Evolutionary conservation across 2,797 vertebrate species (phyloP).

Genomic region (Parauchenoglanis punctatus): DNA sequence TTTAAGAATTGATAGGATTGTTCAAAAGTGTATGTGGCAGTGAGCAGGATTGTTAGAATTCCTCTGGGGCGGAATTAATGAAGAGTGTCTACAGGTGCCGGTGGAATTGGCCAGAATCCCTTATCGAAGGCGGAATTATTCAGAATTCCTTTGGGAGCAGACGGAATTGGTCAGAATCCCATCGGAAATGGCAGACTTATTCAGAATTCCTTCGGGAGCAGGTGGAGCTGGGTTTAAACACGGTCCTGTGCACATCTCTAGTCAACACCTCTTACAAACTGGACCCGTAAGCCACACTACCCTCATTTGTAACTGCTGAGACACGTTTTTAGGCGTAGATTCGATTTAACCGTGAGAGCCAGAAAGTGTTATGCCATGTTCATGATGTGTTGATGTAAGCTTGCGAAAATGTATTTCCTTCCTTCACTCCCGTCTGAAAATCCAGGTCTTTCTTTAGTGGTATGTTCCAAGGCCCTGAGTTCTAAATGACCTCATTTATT

Average conservation of each 20-base stretch:
- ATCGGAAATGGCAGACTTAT: not conserved
- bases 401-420: not conserved
- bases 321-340: not conserved
- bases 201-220: not conserved
- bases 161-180: not conserved
- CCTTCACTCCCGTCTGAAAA: constrained; percentile 31
- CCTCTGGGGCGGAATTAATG: not conserved
- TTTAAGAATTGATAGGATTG: not conserved
- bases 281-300: not conserved
- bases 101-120: not conserved
- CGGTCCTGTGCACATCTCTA: not conserved
- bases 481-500: constrained; percentile 66
- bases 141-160: not conserved
- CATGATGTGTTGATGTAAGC: not conserved
- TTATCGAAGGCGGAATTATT: not conserved
- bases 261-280: not conserved
- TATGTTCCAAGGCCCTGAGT: constrained; percentile 73
- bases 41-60: not conserved
- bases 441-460: constrained; percentile 61
- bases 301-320: not conserved
- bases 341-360: not conserved
- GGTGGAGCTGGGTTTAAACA: not conserved
- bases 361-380: constrained; percentile 28
- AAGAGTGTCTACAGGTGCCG: no score
- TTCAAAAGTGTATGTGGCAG: not conserved